These are phyloP conservation scores for Australoheros scitulus DNA, from an alignment of 2,113 vertebrate genomes.

Conservation along the genomic window DNA sequence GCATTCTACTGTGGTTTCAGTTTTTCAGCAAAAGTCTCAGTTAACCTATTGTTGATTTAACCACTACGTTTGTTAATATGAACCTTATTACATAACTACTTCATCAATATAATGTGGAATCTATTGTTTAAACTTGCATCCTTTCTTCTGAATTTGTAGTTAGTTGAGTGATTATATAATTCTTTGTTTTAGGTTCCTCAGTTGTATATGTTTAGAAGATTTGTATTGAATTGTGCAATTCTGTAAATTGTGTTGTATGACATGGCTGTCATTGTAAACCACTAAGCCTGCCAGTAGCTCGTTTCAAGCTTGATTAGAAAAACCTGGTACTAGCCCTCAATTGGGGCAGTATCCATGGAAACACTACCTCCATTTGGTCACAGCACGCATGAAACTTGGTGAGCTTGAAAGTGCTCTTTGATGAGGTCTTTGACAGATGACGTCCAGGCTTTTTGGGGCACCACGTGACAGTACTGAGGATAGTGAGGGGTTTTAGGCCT, in stretches of 20 bases:
- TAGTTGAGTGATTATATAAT: constrained; percentile 41
- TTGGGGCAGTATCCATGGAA: constrained; percentile 48
- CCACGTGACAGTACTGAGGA: constrained; percentile 34
- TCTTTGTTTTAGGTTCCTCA: constrained; percentile 39
- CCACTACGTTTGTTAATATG: constrained; percentile 18
- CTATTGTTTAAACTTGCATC: constrained; percentile 32
- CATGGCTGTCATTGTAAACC: constrained; percentile 59
- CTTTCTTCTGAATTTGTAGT: constrained; percentile 45
- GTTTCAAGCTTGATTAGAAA: constrained; percentile 67
- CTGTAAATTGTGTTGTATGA: constrained; percentile 59
- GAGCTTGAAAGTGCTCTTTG: constrained; percentile 65
- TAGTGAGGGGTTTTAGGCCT: constrained; percentile 41
- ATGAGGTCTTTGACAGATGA: constrained; percentile 77
- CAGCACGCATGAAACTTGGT: constrained; percentile 65
- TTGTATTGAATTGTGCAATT: constrained; percentile 55
- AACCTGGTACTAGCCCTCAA: constrained; percentile 53
- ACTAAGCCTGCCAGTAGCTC: constrained; percentile 48
- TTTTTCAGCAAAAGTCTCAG: constrained; percentile 24
- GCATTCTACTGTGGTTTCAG: constrained; percentile 18
- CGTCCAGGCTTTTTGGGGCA: constrained; percentile 44
- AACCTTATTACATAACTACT: constrained; percentile 25
- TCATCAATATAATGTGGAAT: constrained; percentile 26
- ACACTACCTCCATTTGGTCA: constrained; percentile 66
- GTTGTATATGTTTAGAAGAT: constrained; percentile 36
- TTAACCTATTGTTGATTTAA: constrained; percentile 14